Percentiles rank a stretch among this genome's conserved stretches.
These are phyloP conservation scores for Amphipoea oculea DNA, from an alignment of 2,888 invertebrate genomes.

Conservation along the genomic window DNA sequence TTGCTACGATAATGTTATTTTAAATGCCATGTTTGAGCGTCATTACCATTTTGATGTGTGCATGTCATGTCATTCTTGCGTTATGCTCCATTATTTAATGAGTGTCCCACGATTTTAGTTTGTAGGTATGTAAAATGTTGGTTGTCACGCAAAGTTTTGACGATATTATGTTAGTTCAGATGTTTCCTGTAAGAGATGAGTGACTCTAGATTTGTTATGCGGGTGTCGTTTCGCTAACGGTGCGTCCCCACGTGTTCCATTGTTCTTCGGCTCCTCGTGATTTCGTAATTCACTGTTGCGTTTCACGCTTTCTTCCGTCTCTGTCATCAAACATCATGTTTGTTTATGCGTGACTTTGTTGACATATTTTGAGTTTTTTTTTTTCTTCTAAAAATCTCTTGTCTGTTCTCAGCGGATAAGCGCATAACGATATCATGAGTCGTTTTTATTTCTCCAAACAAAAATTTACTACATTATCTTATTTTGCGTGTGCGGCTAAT, in stretches of 20 bases:
- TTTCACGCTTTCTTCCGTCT: conserved; percentile 66
- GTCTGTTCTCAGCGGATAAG: not conserved
- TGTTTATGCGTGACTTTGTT: conserved; percentile 49
- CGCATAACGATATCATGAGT: not conserved
- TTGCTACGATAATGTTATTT: conserved; percentile 65
- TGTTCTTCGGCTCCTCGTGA: conserved; percentile 74
- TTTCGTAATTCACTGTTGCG: conserved; percentile 69
- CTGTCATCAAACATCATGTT: conserved; percentile 57
- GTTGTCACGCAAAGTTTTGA: conserved; percentile 78
- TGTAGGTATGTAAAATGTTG: conserved; percentile 66
- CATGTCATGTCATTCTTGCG: conserved; percentile 72
- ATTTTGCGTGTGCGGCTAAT: conserved; percentile 61
- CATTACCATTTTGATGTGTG: conserved; percentile 72
- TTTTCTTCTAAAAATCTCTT: not conserved
- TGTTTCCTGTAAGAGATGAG: conserved; percentile 51
- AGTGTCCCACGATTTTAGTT: conserved; percentile 69
- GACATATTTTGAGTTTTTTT: conserved; percentile 1
- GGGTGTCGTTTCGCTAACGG: conserved; percentile 75
- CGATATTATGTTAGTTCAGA: conserved; percentile 81
- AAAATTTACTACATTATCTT: conserved; percentile 34
- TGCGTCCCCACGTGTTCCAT: conserved; percentile 77
- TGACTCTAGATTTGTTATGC: conserved; percentile 62
- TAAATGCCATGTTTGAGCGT: conserved; percentile 70
- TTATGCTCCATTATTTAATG: conserved; percentile 57
- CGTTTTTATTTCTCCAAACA: conserved; percentile 5